Evolutionary conservation across 2,797 vertebrate species (phyloP).

Genomic region (Onychomys arenicola): DNA sequence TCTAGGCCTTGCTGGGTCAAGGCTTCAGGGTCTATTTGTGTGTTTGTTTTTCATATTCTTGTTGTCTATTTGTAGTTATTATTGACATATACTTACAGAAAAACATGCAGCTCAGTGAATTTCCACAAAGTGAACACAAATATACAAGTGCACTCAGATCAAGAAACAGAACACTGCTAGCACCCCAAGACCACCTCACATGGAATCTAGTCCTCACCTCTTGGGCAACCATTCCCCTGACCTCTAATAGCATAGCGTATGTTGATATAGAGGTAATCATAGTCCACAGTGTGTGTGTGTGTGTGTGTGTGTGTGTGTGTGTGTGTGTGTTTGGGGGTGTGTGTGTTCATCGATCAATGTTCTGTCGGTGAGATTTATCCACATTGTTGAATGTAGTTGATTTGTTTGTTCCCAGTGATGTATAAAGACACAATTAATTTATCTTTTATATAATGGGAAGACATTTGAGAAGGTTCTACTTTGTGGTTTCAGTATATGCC

Average conservation of each 20-base stretch:
- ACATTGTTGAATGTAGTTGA: not conserved
- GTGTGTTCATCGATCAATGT: not conserved
- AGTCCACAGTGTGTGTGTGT: not conserved
- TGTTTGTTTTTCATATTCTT: not conserved
- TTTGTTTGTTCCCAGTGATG: not conserved
- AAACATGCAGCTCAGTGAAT: not conserved
- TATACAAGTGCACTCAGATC: not conserved
- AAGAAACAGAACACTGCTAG: not conserved
- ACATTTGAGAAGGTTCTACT: not conserved
- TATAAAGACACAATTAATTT: not conserved
- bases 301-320: not conserved
- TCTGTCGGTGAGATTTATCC: not conserved
- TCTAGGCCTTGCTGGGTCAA: not conserved
- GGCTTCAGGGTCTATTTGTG: not conserved
- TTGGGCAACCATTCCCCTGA: not conserved
- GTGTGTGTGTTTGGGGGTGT: not conserved
- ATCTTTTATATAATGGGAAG: not conserved
- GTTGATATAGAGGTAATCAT: not conserved
- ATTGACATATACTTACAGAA: slow-evolving; percentile 22
- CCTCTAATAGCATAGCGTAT: not conserved
- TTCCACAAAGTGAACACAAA: not conserved
- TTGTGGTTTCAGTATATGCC: not conserved
- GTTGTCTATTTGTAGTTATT: not conserved
- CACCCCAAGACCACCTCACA: not conserved
- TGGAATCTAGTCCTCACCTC: not conserved